Evolutionary conservation across 2,797 vertebrate genomes (phyloP).

Genomic region (Alfaro cultratus): DNA sequence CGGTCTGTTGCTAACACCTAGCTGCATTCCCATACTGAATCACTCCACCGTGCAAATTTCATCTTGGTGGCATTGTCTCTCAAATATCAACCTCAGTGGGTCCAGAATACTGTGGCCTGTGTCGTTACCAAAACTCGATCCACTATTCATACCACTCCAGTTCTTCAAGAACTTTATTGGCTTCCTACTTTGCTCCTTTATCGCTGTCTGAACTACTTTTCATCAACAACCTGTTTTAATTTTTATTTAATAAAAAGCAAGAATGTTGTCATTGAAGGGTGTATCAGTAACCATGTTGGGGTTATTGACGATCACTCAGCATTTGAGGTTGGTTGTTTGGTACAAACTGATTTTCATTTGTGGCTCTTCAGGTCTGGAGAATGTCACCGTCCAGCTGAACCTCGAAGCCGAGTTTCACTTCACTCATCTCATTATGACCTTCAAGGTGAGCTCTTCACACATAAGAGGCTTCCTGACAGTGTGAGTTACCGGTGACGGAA

Average conservation of each 20-base stretch:
- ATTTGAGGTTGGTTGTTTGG: background rate
- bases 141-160: background rate
- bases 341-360: background rate
- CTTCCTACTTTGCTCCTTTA: background rate
- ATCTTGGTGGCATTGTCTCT: too few relatives aligned
- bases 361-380: slow-evolving; percentile 87
- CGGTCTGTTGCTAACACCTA: too few relatives aligned
- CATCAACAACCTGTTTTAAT: background rate
- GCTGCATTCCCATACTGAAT: background rate
- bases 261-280: background rate
- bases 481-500: background rate
- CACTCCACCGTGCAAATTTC: background rate
- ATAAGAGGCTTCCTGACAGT: slow-evolving; percentile 15
- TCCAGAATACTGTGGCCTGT: background rate
- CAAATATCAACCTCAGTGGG: background rate
- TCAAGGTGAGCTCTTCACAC: slow-evolving; percentile 85
- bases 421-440: slow-evolving; percentile 99
- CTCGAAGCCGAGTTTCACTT: slow-evolving; percentile 98
- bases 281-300: background rate
- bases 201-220: background rate
- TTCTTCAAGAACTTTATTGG: background rate
- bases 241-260: background rate
- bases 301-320: background rate
- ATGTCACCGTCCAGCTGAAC: slow-evolving; percentile 93
- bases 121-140: background rate